phyloP scores from a whole-genome alignment of 2,888 invertebrate genomes.

The Synergus gifuensis region DNA sequence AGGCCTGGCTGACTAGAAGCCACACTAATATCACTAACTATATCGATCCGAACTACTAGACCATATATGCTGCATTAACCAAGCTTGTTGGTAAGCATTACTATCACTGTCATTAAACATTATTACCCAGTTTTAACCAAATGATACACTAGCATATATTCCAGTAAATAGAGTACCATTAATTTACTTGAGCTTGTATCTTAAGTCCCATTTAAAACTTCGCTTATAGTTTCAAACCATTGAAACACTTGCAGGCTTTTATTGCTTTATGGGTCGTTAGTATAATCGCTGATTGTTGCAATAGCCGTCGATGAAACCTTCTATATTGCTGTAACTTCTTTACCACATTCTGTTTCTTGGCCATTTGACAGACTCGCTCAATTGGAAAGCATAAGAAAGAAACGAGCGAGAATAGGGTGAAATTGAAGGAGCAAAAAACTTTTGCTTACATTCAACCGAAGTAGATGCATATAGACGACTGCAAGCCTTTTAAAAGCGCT shows the following conservation, averaged over 20 bases:
- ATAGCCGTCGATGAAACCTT: neutral
- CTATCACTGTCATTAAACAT: constrained; percentile 5
- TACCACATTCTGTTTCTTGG: neutral
- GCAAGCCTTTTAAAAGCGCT: constrained; percentile 7
- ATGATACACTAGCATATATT: neutral
- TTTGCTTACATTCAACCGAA: neutral
- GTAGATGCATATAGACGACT: neutral
- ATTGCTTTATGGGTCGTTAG: constrained; percentile 4
- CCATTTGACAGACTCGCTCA: neutral
- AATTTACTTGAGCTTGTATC: neutral
- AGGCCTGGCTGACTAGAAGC: neutral
- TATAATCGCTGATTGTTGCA: neutral
- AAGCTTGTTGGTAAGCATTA: neutral
- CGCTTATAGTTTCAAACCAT: neutral
- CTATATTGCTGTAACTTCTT: neutral
- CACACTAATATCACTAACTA: neutral
- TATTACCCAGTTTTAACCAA: neutral
- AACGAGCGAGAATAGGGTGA: neutral
- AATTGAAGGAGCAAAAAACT: neutral
- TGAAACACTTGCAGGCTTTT: neutral
- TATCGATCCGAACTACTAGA: neutral
- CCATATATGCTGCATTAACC: neutral
- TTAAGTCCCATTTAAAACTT: neutral
- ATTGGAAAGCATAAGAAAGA: neutral
- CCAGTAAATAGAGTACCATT: neutral